Base-by-base conservation (phyloP, 1,140 invertebrate genomes). In the Drosophila sechellia region DNA sequence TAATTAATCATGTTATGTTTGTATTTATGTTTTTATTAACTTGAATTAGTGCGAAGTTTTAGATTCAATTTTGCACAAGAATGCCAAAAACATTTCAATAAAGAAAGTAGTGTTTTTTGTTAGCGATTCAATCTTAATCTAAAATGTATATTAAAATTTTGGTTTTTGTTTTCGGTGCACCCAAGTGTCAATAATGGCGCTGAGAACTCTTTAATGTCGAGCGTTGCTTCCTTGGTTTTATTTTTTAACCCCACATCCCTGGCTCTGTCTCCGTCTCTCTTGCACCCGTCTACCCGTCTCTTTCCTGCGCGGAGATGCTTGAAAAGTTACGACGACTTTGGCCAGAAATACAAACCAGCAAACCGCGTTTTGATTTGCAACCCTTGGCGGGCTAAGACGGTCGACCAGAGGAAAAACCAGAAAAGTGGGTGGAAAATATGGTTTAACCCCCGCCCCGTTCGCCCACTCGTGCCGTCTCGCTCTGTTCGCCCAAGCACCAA, bases 291-390 rank as follows among this genome's bases (percentile, higher is more conserved):
- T 15, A 34, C 37, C 52, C 61, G 11, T 66, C 71, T 40, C 59
- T 74, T 35, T 64, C 50, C 22, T 31, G 42, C 59, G 45, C 37
- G 43, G 48, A 74, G 54, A 48, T 52, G 55, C 39, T 79, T 59
- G 71, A 86, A 85, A 85, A 86, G 81, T 85, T 78, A 85, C 81
- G 81, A 86, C 68, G 81, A 86, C 73, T 89, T 89, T 89, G 84
- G 84, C 84, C 84, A 89, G 81, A 89, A 89, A 89, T 89, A 89
- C 84, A 89, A 89, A 89, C 84, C 84, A 79, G 89, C 85, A 89
- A 89, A 89, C 84, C 84, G 84, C 85, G 80, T 90, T 89, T 89
- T 89, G 84, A 89, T 89, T 89, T 89, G 84, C 84, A 89, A 89
- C 84, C 84, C 84, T 89, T 89, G 87, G 85, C 49, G 79, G 78